Base-by-base conservation (phyloP, 2,888 invertebrate species). In the Drosophila cracens region DNA sequence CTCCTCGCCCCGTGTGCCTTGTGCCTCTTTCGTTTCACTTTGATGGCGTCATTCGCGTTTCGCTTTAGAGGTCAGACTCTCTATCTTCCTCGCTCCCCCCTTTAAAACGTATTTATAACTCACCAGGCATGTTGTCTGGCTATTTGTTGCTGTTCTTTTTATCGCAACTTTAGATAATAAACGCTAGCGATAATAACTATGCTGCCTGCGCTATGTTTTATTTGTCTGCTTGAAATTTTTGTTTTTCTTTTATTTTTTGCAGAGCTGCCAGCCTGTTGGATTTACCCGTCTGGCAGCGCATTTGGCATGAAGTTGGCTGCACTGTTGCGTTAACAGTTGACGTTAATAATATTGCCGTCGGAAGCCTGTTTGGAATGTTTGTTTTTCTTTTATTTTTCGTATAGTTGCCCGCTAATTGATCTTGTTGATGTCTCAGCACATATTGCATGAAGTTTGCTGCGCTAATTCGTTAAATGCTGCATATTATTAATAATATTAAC, bases 161-260 rank as follows among this genome's bases (percentile, higher is more conserved):
- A 81, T 84, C 87, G 79, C 79, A 21, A 62, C 75, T 75, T 82
- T 80, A 74, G 86, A 83, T 88, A 79, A 74, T 79, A 79, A 82
- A 67, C 70, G 66, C 51, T 52, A 25, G 72, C 59, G 85, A 84
- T 89, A 89, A 83, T 29, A 74, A 62, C 27, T 56, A 46, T 63
- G 53, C 34, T 63, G 60, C 53, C 29, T 46, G 8, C 4, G 51
- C 25, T 56, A 38, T 80, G 48, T 58, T 40, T 46, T 59, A 68
- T 33, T 46, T 74, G 21, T 51, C 40, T 62, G 65, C 64, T 57
- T 54, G 61, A 78, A 56, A 54, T 53, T 74, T 80, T 74, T 80
- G 79, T 65, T 65, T 62, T 74, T 74, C 65, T 57, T 65, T 54
- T 60, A 27, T 16, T 21, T 38, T 40, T 6, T 10, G n/a, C 29